These are phyloP conservation scores for Phalloptychus januarius DNA, from an alignment of 2,797 vertebrate genomes.

Conservation along the genomic window DNA sequence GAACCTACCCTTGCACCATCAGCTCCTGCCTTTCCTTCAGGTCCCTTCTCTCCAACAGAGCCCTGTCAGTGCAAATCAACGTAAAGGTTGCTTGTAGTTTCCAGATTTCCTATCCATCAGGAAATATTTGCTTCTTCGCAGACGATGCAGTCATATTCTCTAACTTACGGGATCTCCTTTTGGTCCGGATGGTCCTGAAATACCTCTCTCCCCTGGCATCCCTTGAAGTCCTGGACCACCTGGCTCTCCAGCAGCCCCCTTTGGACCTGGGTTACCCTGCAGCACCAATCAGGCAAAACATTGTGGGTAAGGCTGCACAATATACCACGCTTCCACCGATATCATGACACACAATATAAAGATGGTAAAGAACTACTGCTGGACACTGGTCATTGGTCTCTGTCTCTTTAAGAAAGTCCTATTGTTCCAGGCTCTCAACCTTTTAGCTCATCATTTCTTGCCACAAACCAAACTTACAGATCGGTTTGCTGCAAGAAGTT, in stretches of 20 bases:
- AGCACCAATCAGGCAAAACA: not conserved
- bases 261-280: conserved; percentile 88
- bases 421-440: too few relatives aligned
- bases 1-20: conserved; percentile 93
- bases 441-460: too few relatives aligned
- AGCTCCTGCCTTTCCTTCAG: conserved; percentile 91
- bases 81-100: not conserved
- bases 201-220: conserved; percentile 82
- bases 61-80: conserved; percentile 78
- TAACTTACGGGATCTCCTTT: conserved; percentile 88
- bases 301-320: not conserved
- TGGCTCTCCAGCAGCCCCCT: conserved; percentile 87
- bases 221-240: conserved; percentile 91
- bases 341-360: not conserved
- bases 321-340: not conserved
- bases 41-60: conserved; percentile 86
- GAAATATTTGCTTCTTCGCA: not conserved
- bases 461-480: too few relatives aligned
- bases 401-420: too few relatives aligned
- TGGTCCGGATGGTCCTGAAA: conserved; percentile 74
- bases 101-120: not conserved
- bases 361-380: not conserved
- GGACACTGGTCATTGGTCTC: not conserved
- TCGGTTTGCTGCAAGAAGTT: not conserved
- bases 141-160: not conserved